Percentiles rank a stretch among this genome's conserved stretches.
Conservation (phyloP, 2,797 vertebrate genomes). For the Tokudaia muenninki region DNA sequence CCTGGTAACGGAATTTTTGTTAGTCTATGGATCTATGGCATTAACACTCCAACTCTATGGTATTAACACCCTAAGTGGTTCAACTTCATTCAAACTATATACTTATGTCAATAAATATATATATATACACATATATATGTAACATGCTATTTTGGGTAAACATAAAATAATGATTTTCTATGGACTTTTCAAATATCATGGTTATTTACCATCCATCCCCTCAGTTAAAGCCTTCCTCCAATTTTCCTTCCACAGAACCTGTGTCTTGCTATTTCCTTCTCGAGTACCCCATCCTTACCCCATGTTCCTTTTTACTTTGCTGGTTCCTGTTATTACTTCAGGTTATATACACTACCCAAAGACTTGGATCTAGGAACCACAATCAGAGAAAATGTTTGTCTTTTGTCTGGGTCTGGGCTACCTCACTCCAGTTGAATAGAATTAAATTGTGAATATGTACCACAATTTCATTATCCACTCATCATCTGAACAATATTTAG, state of each 20-base stretch:
- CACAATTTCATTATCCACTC: background rate
- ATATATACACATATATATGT: background rate
- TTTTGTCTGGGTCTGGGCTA: background rate
- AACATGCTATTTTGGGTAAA: background rate
- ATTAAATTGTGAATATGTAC: background rate
- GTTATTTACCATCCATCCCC: background rate
- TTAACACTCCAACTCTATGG: no score
- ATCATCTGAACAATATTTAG: background rate
- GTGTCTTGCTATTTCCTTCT: background rate
- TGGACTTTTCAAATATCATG: background rate
- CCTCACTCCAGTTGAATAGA: background rate
- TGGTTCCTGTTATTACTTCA: background rate
- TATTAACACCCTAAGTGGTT: background rate
- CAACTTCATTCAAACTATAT: background rate
- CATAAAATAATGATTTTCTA: background rate
- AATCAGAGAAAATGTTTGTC: background rate
- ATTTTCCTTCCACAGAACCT: background rate
- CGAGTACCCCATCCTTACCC: background rate
- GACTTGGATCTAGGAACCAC: background rate
- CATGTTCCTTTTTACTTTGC: background rate
- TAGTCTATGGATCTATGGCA: background rate
- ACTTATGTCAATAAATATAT: background rate
- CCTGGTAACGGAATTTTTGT: background rate
- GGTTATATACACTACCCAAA: background rate
- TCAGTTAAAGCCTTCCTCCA: background rate